Base-by-base conservation (phyloP, 53 echinoderm and acorn worm species). In the Zoroaster sp. region DNA sequence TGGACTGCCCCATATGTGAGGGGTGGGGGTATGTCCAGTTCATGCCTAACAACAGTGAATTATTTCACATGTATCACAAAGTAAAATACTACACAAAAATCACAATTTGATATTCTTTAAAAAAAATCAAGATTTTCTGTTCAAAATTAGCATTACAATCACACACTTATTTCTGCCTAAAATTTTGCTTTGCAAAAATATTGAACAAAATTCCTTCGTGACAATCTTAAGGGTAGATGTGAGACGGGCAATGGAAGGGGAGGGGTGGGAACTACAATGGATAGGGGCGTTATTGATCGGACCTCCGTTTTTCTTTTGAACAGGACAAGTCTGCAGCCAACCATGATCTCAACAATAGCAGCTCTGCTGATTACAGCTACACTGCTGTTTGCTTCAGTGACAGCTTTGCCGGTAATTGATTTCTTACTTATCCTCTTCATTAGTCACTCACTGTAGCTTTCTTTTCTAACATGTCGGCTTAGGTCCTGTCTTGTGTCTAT, bases 351-450 rank as follows among this genome's bases (percentile, higher is more conserved):
- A 67, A 81, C 42, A 30, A 40, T 41, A 67, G 67, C 43, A 23
- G 33, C 67, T 28, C 66, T 81, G 54, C 67, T 81, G 41, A 41
- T 81, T 21, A 37, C 81, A 66, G 44, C 81, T 23, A 15, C n/a
- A 18, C 37, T 67, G 63, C 28, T 59, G 63, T 59, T 28, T 59
- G 63, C 43, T 81, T 33, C 12, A 1, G 43, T 39, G 2, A 81
- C 81, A 17, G 81, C 81, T 40, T 67, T 81, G 40, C 81, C 66
- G 81, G 81, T 81, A 81, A 81, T 41, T 66, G 25, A 35, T 17
- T 12, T 66, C 67, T 17, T 63, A 67, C 25, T 81, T 52, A 32
- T 81, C 32, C 12, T 15, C 40, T 42, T 81, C 66, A 30, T 10
- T 41, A 35, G 18, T 31, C 37, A 12, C 66, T 77, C 30, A 21